phyloP scores from a whole-genome alignment of 1,140 invertebrate genomes.

The Stegodyphus dumicola region DNA sequence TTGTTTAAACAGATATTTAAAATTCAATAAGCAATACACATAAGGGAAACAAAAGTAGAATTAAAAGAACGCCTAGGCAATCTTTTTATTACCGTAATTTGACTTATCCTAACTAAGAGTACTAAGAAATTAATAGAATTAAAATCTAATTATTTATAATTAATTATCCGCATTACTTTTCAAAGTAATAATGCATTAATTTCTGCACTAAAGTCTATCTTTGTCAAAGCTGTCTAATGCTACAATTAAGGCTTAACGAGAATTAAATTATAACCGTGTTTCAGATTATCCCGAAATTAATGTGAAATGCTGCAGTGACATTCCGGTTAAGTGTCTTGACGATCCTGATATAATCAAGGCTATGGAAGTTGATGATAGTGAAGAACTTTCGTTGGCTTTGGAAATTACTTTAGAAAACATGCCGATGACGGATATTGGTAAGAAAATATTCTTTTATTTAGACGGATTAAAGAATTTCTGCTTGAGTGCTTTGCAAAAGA shows the following conservation, averaged over 20 bases:
- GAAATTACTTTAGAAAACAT: not conserved
- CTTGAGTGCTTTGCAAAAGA: not conserved
- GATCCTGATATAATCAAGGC: not conserved
- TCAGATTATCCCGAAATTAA: conserved; percentile 33
- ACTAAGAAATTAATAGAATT: too few species aligned
- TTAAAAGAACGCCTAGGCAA: too few species aligned
- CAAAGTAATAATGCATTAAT: not conserved
- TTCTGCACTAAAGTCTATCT: not conserved
- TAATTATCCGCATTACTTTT: not conserved
- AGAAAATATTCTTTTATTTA: not conserved
- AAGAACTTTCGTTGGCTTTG: not conserved
- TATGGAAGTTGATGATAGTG: conserved; percentile 18
- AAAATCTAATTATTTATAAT: too few species aligned
- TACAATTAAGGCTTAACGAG: not conserved
- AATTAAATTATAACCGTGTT: not conserved
- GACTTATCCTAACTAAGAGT: too few species aligned
- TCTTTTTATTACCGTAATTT: too few species aligned
- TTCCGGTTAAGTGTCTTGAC: not conserved
- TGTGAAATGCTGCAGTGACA: not conserved
- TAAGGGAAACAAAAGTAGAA: too few species aligned
- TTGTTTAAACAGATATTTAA: too few species aligned
- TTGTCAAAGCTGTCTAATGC: not conserved
- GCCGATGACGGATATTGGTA: not conserved
- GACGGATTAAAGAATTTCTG: not conserved
- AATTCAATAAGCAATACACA: too few species aligned